Evolutionary conservation across 2,113 vertebrate species (phyloP).

Genomic region (Epinephelus cyanopodus): DNA sequence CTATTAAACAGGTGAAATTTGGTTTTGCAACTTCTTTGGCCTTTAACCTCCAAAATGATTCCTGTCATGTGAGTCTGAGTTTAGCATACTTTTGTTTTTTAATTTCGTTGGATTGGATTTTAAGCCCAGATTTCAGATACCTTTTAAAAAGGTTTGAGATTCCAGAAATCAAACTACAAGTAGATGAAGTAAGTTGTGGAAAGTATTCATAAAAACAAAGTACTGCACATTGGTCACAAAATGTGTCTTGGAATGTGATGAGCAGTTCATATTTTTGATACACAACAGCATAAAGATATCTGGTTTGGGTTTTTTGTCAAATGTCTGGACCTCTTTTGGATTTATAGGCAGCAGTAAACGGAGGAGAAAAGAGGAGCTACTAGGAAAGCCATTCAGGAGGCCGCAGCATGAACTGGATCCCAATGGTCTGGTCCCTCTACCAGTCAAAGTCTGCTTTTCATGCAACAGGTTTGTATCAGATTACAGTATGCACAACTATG

Average conservation of each 20-base stretch:
- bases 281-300: too few species aligned
- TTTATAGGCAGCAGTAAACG: conserved; percentile 95
- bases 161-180: background rate
- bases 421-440: conserved; percentile 95
- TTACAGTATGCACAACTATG: background rate
- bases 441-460: conserved; percentile 96
- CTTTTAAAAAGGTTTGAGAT: background rate
- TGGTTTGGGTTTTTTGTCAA: background rate
- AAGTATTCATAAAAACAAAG: background rate
- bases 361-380: conserved; percentile 94
- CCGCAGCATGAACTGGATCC: conserved; percentile 96
- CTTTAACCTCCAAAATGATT: background rate
- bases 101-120: background rate
- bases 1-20: background rate
- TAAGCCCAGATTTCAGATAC: background rate
- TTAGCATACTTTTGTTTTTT: background rate
- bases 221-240: background rate
- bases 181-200: background rate
- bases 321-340: background rate
- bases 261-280: background rate
- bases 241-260: background rate
- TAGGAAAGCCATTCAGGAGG: conserved; percentile 94
- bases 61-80: background rate
- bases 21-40: background rate
- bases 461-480: conserved; percentile 90